Percentiles rank a stretch among this genome's conserved stretches.
These are phyloP conservation scores for Coelopa frigida DNA, from an alignment of 1,140 invertebrate genomes.

Conservation along the genomic window DNA sequence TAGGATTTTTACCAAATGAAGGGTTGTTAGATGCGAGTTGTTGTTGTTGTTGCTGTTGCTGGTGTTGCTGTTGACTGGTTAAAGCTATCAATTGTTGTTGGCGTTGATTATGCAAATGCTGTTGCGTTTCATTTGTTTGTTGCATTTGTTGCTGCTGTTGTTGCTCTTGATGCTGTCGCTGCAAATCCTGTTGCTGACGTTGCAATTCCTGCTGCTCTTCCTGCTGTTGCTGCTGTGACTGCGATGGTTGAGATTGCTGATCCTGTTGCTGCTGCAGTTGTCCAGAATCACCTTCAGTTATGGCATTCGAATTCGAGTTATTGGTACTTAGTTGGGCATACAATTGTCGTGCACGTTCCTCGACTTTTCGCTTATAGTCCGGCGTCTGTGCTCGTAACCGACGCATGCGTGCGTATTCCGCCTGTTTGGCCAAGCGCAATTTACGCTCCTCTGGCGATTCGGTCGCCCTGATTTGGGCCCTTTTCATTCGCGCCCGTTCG, in stretches of 20 bases:
- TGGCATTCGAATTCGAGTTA: neutral
- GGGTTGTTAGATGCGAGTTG: conserved; percentile 7
- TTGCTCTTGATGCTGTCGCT: conserved; percentile 17
- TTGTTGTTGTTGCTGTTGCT: conserved; percentile 10
- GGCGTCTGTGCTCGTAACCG: conserved; percentile 38
- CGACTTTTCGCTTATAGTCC: conserved; percentile 14
- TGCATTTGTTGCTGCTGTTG: conserved; percentile 15
- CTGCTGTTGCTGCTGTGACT: conserved; percentile 21
- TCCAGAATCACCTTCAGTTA: conserved; percentile 10
- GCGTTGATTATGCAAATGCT: conserved; percentile 11
- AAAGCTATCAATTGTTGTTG: neutral
- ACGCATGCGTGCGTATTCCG: conserved; percentile 38
- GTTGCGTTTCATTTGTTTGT: conserved; percentile 20
- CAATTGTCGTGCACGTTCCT: conserved; percentile 21
- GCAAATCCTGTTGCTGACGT: conserved; percentile 12
- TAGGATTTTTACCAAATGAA: conserved; percentile 14
- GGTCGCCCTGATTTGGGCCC: conserved; percentile 35
- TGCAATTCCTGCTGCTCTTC: conserved; percentile 24
- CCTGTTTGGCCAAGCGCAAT: conserved; percentile 36
- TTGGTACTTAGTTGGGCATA: conserved; percentile 19
- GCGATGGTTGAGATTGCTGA: conserved; percentile 25
- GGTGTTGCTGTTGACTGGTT: conserved; percentile 4
- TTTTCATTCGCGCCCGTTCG: conserved; percentile 38
- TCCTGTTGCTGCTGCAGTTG: conserved; percentile 29
- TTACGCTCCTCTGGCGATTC: conserved; percentile 39